phyloP scores from a whole-genome alignment of 2,797 vertebrate genomes.

The Melanotaenia parkinsoni region DNA sequence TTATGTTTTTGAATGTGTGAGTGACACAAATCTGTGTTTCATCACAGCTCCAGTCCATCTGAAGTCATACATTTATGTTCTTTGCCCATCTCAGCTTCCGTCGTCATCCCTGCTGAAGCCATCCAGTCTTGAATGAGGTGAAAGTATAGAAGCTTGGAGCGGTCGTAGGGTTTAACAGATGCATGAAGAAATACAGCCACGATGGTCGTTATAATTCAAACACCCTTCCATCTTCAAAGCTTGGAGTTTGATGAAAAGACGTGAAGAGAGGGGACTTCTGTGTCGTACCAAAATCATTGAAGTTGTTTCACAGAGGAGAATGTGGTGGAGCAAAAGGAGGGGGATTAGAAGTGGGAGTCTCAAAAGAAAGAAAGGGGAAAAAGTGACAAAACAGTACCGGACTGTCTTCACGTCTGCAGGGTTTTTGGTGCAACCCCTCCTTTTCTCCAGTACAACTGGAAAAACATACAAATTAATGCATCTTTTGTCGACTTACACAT shows the following conservation, averaged over 20 bases:
- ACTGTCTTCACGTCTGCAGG: conserved; percentile 80
- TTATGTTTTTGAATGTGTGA: conserved; percentile 51
- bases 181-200: conserved; percentile 33
- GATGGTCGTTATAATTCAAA: conserved; percentile 36
- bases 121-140: conserved; percentile 48
- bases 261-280: conserved; percentile 29
- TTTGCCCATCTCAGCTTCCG: conserved; percentile 32
- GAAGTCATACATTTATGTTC: conserved; percentile 24
- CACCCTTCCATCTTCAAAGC: conserved; percentile 37
- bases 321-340: conserved; percentile 50
- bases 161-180: conserved; percentile 44
- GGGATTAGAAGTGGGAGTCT: conserved; percentile 30
- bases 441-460: conserved; percentile 76
- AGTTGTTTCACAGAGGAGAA: conserved; percentile 67
- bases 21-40: conserved; percentile 53
- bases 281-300: conserved; percentile 74
- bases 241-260: conserved; percentile 37
- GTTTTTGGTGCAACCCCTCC: conserved; percentile 49
- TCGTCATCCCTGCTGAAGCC: conserved; percentile 29
- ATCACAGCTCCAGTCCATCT: conserved; percentile 56
- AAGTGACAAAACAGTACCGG: conserved; percentile 83
- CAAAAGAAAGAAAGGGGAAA: conserved; percentile 37
- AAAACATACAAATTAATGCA: conserved; percentile 32
- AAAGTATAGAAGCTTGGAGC: conserved; percentile 49
- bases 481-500: conserved; percentile 12